phyloP scores from a whole-genome alignment of 2,888 invertebrate species.

The Synanthedon vespiformis region DNA sequence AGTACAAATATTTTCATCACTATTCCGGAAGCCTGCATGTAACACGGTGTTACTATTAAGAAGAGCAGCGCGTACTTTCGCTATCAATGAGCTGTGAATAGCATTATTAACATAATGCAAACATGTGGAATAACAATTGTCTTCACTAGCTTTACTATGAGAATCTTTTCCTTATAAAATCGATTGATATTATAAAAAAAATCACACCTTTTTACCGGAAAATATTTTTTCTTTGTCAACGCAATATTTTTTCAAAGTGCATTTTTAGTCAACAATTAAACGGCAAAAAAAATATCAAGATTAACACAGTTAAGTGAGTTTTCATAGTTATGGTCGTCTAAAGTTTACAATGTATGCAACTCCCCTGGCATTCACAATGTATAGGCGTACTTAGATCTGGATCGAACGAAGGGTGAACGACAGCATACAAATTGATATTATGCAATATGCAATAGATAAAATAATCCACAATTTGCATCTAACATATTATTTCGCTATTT shows the following conservation, averaged over 20 bases:
- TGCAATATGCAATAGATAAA: background rate
- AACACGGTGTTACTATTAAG: constrained; percentile 15
- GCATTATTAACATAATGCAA: constrained; percentile 12
- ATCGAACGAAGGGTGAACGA: constrained; percentile 4
- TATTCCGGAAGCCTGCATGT: constrained; percentile 13
- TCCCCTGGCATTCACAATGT: background rate
- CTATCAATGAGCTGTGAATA: constrained; percentile 3
- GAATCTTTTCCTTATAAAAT: background rate
- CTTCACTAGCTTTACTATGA: background rate
- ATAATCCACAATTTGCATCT: too few species aligned
- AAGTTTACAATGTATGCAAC: background rate
- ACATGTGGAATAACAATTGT: constrained; percentile 11
- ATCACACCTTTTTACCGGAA: too few species aligned
- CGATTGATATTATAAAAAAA: too few species aligned
- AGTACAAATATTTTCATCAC: constrained; percentile 10
- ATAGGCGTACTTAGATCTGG: constrained; percentile 6
- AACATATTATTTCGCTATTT: too few species aligned
- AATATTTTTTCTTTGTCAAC: too few species aligned
- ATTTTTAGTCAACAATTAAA: too few species aligned
- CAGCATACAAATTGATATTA: background rate
- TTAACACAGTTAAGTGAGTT: too few species aligned
- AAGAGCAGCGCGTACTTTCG: constrained; percentile 14
- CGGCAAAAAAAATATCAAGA: too few species aligned
- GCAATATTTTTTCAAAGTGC: too few species aligned
- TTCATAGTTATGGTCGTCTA: background rate